phyloP scores from a whole-genome alignment of 2,113 vertebrate genomes.

The Cavia porcellus region DNA sequence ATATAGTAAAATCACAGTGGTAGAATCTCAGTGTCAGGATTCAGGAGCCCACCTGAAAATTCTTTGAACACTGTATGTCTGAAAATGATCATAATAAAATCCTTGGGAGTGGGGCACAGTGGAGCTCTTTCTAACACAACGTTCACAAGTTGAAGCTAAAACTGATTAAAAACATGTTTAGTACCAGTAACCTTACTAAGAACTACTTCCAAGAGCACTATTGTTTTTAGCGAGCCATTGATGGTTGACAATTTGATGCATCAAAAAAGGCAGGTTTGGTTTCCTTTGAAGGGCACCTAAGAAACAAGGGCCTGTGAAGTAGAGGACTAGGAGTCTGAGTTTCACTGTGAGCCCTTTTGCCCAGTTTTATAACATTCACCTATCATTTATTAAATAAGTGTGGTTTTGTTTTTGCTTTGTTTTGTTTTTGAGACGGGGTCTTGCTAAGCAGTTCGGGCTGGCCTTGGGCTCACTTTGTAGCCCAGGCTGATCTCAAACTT shows the following conservation, averaged over 20 bases:
- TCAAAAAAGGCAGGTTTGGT: background rate
- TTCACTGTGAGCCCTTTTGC: background rate
- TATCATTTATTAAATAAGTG: background rate
- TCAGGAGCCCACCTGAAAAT: background rate
- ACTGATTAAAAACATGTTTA: background rate
- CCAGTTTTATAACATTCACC: background rate
- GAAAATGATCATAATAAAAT: background rate
- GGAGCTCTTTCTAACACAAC: background rate
- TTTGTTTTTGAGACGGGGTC: no score
- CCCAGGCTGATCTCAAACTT: no score
- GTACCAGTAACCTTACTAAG: background rate
- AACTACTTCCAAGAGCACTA: background rate
- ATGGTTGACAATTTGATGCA: background rate
- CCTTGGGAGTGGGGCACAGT: background rate
- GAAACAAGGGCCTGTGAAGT: background rate
- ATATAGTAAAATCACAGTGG: background rate
- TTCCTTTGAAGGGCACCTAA: background rate
- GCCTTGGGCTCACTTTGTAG: no score
- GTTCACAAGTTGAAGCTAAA: background rate
- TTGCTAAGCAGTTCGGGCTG: no score
- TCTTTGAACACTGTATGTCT: background rate
- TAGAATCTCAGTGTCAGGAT: background rate
- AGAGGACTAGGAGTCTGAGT: background rate
- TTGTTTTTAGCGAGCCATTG: background rate
- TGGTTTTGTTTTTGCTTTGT: no score